Percentiles rank a stretch among this genome's conserved stretches.
phyloP scores from a whole-genome alignment of 2,888 invertebrate genomes.

The Chesias legatella region DNA sequence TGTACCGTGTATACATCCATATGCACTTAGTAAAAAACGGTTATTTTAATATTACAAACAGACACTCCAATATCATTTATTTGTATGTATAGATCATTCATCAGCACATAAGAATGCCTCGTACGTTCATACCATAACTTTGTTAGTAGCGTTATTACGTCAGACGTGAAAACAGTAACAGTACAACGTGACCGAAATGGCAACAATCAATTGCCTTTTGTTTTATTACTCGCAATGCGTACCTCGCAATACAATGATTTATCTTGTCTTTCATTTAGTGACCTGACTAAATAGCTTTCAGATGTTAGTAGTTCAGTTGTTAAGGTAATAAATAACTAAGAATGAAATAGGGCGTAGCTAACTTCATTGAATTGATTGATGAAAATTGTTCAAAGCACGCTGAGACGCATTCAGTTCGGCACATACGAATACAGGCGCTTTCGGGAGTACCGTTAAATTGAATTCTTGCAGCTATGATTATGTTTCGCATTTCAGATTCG shows the following conservation, averaged over 20 bases:
- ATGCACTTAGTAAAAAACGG: no score
- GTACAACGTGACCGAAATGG: conserved; percentile 76
- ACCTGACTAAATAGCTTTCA: neutral
- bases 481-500: no score
- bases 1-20: no score
- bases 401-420: conserved; percentile 33
- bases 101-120: conserved; percentile 28
- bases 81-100: no score
- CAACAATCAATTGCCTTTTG: conserved; percentile 74
- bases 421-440: conserved; percentile 38
- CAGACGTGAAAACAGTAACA: conserved; percentile 78
- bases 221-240: conserved; percentile 61
- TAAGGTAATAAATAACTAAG: no score
- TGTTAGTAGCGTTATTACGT: conserved; percentile 76
- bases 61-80: no score
- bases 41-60: no score
- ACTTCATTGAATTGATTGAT: neutral
- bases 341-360: no score
- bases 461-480: conserved; percentile 11
- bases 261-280: conserved; percentile 7
- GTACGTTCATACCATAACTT: conserved; percentile 74
- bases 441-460: conserved; percentile 33
- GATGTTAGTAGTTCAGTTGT: no score
- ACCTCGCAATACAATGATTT: conserved; percentile 49
- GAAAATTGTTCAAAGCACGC: conserved; percentile 32